These are phyloP conservation scores for Tinamus guttatus DNA, from an alignment of 2,113 vertebrate species.

Conservation along the genomic window DNA sequence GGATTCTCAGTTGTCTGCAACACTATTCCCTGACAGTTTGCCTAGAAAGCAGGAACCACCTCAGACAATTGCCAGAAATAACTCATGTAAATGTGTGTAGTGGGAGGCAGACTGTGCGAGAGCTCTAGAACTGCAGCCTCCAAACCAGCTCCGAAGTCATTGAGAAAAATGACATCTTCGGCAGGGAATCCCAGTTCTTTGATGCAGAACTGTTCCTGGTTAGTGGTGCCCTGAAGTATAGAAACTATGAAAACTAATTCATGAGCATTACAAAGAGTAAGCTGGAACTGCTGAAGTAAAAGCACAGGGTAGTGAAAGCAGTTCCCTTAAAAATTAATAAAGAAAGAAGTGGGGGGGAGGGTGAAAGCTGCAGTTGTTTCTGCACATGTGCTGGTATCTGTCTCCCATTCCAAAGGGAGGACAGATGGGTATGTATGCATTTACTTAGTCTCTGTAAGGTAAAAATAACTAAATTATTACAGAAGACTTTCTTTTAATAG, in stretches of 20 bases:
- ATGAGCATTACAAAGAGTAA: slow-evolving; percentile 5
- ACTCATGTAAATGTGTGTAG: neutral
- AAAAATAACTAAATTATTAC: neutral
- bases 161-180: slow-evolving; percentile 36
- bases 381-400: neutral
- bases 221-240: neutral
- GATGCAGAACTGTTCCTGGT: neutral
- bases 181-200: slow-evolving; percentile 3
- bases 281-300: slow-evolving; percentile 9
- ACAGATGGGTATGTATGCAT: neutral
- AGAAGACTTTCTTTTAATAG: neutral
- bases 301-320: neutral
- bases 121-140: slow-evolving; percentile 5
- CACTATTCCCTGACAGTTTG: neutral
- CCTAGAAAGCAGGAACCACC: neutral
- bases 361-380: slow-evolving; percentile 15
- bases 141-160: neutral
- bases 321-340: slow-evolving; percentile 16
- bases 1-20: neutral
- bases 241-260: slow-evolving; percentile 31
- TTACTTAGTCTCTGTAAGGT: neutral
- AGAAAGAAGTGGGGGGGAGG: neutral
- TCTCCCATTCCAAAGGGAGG: neutral
- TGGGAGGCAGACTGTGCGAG: neutral
- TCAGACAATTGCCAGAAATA: neutral